Evolutionary conservation across 2,888 invertebrate species (phyloP).

Genomic region (Cheilosia soror): DNA sequence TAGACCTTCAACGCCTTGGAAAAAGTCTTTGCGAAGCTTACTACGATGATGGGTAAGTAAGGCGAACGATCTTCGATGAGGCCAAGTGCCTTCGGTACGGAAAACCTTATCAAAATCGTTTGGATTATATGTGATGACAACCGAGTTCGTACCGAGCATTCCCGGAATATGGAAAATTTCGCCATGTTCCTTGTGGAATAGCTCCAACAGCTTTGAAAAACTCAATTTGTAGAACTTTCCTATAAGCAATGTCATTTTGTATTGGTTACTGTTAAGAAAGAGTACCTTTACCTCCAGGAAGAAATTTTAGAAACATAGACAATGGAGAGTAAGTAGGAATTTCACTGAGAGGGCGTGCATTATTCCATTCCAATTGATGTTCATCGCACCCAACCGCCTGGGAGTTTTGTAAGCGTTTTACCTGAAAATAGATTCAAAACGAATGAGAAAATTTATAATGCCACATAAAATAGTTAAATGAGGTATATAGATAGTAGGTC

Average conservation of each 20-base stretch:
- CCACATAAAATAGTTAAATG: not conserved
- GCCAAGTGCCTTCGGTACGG: constrained; percentile 84
- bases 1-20: constrained; percentile 60
- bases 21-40: constrained; percentile 76
- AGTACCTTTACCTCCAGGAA: constrained; percentile 79
- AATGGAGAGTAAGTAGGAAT: constrained; percentile 77
- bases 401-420: not conserved
- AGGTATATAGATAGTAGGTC: too few relatives aligned
- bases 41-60: constrained; percentile 82
- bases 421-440: not conserved
- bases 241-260: not conserved
- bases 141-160: constrained; percentile 78
- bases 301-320: constrained; percentile 64
- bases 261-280: not conserved
- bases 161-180: constrained; percentile 82
- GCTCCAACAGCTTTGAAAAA: not conserved
- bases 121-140: constrained; percentile 84
- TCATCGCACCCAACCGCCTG: not conserved
- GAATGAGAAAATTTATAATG: not conserved
- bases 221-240: constrained; percentile 31
- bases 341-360: constrained; percentile 77
- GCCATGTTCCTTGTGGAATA: constrained; percentile 79
- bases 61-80: constrained; percentile 81
- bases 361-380: constrained; percentile 77
- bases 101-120: constrained; percentile 84